These are phyloP conservation scores for Pandemis heparana DNA, from an alignment of 2,888 invertebrate genomes.

Conservation along the genomic window DNA sequence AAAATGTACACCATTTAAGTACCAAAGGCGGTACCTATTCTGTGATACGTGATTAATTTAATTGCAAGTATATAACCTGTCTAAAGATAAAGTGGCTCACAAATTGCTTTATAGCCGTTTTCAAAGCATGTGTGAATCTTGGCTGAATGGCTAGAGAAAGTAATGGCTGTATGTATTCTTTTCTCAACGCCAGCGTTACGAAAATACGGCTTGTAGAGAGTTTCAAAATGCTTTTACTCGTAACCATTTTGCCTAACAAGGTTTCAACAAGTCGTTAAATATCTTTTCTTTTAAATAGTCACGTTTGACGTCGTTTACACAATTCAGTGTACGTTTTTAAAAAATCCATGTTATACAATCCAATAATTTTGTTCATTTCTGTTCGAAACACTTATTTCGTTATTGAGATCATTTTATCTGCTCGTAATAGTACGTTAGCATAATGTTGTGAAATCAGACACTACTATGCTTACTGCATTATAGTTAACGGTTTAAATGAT, in stretches of 20 bases:
- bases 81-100: slow-evolving; percentile 37
- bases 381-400: slow-evolving; percentile 18
- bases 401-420: slow-evolving; percentile 12
- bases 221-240: slow-evolving; percentile 46
- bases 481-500: slow-evolving; percentile 8
- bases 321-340: slow-evolving; percentile 13
- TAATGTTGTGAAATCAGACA: slow-evolving; percentile 28
- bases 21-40: too few relatives aligned
- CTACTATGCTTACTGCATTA: slow-evolving; percentile 6
- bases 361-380: slow-evolving; percentile 26
- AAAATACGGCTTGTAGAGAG: slow-evolving; percentile 37
- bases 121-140: slow-evolving; percentile 58
- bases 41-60: slow-evolving; percentile 11
- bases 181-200: slow-evolving; percentile 43
- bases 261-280: slow-evolving; percentile 21
- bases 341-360: slow-evolving; percentile 29
- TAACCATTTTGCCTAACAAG: slow-evolving; percentile 32
- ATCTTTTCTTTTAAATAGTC: slow-evolving; percentile 32
- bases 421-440: slow-evolving; percentile 12
- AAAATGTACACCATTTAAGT: background rate
- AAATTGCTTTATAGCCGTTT: slow-evolving; percentile 55
- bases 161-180: slow-evolving; percentile 49
- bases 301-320: slow-evolving; percentile 29
- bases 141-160: slow-evolving; percentile 61
- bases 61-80: slow-evolving; percentile 16